These are phyloP conservation scores for Acanthopagrus latus DNA, from an alignment of 2,797 vertebrate species.

Conservation along the genomic window DNA sequence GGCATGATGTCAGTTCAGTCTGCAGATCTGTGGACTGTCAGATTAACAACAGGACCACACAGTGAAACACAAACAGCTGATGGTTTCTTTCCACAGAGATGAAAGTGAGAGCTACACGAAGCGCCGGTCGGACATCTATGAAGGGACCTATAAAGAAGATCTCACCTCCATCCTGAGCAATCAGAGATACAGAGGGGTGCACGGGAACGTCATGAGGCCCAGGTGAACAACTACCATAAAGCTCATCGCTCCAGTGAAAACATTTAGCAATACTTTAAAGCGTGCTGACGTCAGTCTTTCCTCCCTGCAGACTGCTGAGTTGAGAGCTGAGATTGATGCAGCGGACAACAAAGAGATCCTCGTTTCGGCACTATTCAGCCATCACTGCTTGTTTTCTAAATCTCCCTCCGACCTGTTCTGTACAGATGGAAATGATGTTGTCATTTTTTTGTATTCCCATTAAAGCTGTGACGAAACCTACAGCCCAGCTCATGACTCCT, in stretches of 20 bases:
- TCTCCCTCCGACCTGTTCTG: slow-evolving; percentile 17
- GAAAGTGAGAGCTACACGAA: slow-evolving; percentile 76
- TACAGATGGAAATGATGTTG: slow-evolving; percentile 21
- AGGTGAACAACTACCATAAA: slow-evolving; percentile 50
- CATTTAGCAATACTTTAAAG: background rate
- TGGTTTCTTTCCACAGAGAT: slow-evolving; percentile 53
- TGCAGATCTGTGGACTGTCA: background rate
- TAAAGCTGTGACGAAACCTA: slow-evolving; percentile 59
- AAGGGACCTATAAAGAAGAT: slow-evolving; percentile 82
- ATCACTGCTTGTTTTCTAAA: slow-evolving; percentile 28
- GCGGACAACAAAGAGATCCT: slow-evolving; percentile 2
- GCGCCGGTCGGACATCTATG: slow-evolving; percentile 79
- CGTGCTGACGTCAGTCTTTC: background rate
- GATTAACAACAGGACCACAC: background rate
- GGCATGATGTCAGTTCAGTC: background rate
- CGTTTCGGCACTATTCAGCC: background rate
- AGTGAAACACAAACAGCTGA: background rate
- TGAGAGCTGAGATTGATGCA: slow-evolving; percentile 45
- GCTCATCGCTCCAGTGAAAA: background rate
- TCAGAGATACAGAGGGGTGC: slow-evolving; percentile 74
- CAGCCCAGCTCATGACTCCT: slow-evolving; percentile 20
- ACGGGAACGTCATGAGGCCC: slow-evolving; percentile 42
- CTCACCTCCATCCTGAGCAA: slow-evolving; percentile 80
- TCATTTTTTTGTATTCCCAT: slow-evolving; percentile 47
- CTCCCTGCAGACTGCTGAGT: slow-evolving; percentile 62